These are phyloP conservation scores for Machaerirhynchus nigripectus DNA, from an alignment of 2,113 vertebrate genomes.

Conservation along the genomic window DNA sequence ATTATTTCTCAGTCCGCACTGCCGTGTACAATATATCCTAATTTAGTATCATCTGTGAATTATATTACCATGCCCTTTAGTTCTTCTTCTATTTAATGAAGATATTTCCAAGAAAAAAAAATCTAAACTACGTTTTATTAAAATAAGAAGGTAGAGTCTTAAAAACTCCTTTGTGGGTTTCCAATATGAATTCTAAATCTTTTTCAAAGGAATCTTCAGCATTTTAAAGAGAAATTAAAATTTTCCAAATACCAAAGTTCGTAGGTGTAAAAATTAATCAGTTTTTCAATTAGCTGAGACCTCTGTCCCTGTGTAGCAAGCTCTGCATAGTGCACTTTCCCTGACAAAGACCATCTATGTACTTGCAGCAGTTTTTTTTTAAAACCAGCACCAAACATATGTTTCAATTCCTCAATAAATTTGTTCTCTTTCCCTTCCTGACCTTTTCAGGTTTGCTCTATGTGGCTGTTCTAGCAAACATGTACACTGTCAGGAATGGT, in stretches of 20 bases:
- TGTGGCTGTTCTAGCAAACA: constrained; percentile 31
- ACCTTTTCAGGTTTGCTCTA: constrained; percentile 39
- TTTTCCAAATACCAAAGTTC: not conserved
- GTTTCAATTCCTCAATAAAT: constrained; percentile 48
- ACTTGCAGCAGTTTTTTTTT: not conserved
- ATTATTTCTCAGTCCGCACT: constrained; percentile 47
- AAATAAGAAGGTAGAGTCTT: constrained; percentile 31
- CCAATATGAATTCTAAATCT: not conserved
- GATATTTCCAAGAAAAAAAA: constrained; percentile 54
- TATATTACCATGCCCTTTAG: constrained; percentile 60
- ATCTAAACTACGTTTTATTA: constrained; percentile 43
- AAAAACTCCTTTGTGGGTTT: constrained; percentile 42
- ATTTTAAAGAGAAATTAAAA: constrained; percentile 27
- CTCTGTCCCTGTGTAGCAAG: not conserved
- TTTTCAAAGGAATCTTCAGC: not conserved
- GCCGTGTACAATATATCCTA: constrained; percentile 57
- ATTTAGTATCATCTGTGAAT: constrained; percentile 67
- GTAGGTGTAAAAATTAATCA: constrained; percentile 6
- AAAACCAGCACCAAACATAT: not conserved
- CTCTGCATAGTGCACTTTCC: not conserved
- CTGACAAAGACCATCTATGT: not conserved
- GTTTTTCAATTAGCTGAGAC: constrained; percentile 31
- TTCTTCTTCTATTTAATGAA: constrained; percentile 64
- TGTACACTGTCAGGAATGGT: constrained; percentile 30
- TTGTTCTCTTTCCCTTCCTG: constrained; percentile 34